Percentiles rank a stretch among this genome's conserved stretches.
These are phyloP conservation scores for Suricata suricatta DNA, from an alignment of 2,113 vertebrate genomes.

Conservation along the genomic window DNA sequence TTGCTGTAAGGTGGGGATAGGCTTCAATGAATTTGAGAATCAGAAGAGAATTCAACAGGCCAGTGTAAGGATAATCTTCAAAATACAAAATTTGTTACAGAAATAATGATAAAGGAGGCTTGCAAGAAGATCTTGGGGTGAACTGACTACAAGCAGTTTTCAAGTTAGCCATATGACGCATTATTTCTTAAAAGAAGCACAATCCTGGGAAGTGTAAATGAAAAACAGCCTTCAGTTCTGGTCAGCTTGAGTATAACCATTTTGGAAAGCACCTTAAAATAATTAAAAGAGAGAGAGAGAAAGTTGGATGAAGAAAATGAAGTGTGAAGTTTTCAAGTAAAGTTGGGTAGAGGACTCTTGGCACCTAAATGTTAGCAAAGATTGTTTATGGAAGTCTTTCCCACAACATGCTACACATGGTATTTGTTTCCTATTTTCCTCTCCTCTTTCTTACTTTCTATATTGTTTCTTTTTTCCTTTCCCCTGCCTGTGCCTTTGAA, in stretches of 20 bases:
- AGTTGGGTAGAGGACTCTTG: neutral
- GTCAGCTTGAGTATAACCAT: neutral
- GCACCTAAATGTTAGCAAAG: neutral
- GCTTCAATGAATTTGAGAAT: slow-evolving; percentile 21
- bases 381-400: neutral
- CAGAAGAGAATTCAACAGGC: neutral
- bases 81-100: neutral
- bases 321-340: neutral
- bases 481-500: neutral
- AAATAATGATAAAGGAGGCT: neutral
- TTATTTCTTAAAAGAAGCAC: neutral
- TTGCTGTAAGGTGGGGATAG: neutral
- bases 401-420: neutral
- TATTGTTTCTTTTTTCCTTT: neutral
- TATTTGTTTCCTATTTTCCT: neutral
- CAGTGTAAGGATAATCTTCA: neutral
- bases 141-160: neutral
- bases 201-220: neutral
- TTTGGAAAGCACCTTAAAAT: slow-evolving; percentile 17
- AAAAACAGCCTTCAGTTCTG: neutral
- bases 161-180: neutral
- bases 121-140: neutral
- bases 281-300: neutral
- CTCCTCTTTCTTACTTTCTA: neutral
- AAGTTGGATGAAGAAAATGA: neutral